Conservation (phyloP, 2,797 vertebrate genomes). For the Chelonia mydas region DNA sequence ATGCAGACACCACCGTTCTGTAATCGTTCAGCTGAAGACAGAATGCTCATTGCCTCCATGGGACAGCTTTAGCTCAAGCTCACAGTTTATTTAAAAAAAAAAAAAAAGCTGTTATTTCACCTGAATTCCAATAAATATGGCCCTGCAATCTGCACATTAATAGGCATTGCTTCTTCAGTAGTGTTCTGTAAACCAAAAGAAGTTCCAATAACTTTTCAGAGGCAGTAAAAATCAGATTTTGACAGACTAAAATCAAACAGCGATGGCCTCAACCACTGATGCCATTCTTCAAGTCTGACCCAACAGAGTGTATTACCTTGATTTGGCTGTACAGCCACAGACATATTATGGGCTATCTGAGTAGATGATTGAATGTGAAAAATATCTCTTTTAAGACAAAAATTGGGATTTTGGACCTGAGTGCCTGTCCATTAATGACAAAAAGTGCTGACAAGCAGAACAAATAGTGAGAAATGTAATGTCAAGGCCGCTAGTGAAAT, state of each 20-base stretch:
- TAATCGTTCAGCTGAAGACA: background rate
- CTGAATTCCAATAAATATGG: background rate
- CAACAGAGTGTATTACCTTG: constrained; percentile 27
- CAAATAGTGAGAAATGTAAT: constrained; percentile 63
- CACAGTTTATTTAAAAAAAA: constrained; percentile 25
- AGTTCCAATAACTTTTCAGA: background rate
- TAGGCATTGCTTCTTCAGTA: constrained; percentile 1
- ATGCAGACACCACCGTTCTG: rapidly evolving
- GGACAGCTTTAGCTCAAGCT: background rate
- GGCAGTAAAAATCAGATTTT: background rate
- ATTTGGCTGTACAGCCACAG: constrained; percentile 49
- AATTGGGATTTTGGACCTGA: constrained; percentile 48
- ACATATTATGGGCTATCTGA: constrained; percentile 4
- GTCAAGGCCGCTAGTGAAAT: constrained; percentile 54
- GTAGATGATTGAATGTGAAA: constrained; percentile 50
- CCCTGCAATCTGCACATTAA: background rate
- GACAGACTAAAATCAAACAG: background rate
- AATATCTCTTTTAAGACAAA: constrained; percentile 44
- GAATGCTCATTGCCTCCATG: background rate
- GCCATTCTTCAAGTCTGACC: background rate
- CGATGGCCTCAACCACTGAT: background rate
- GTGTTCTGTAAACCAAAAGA: background rate
- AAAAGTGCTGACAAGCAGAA: constrained; percentile 70
- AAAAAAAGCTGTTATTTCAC: background rate
- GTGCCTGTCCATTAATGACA: constrained; percentile 58